Base-by-base conservation (phyloP, 1,140 invertebrate genomes). In the Bombyx mandarina region DNA sequence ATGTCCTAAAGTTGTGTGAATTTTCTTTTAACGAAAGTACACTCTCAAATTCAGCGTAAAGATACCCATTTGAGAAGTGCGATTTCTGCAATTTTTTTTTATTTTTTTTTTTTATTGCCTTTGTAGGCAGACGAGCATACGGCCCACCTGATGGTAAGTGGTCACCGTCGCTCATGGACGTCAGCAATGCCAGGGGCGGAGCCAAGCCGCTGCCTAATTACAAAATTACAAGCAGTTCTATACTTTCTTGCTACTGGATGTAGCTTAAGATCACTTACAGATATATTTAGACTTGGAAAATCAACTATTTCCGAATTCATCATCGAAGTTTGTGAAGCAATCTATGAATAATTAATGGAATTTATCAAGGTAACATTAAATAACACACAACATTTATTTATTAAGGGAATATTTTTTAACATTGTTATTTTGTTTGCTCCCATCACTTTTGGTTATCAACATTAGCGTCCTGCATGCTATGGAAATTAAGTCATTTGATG, bases 221-320 rank as follows among this genome's bases (percentile, higher is more conserved):
- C 12, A 18, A 18, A 18, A 63, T 61, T 63, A 63, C 63, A 63
- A 50, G 63, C 58, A 63, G 56, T 63, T 63, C 61, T 69, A 3
- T 66, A 69, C 48, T 67, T 65, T 65, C 60, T 67, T 55, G 53
- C 62, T 56, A 67, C 59, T 57, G 66, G 56, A 65, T 65, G 59
- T 54, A 67, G 58, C 58, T 62, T 67, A 65, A 58, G 52, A 52
- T 57, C 56, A 56, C 43, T 60, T 8, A 57, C 46, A 56, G 43
- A 59, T 57, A 26, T 57, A 49, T 55, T 56, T 45, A 58, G 51
- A 9, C 22, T 59, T 48, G 53, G 57, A 56, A 56, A 63, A 51
- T 61, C 56, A 52, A 63, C 52, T 35, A 43, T 52, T 43, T 52
- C 52, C 35, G 18, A 35, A 52, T 35, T 54, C 12, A 63, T 58